phyloP scores from a whole-genome alignment of 2,797 vertebrate species.

The Falco peregrinus region DNA sequence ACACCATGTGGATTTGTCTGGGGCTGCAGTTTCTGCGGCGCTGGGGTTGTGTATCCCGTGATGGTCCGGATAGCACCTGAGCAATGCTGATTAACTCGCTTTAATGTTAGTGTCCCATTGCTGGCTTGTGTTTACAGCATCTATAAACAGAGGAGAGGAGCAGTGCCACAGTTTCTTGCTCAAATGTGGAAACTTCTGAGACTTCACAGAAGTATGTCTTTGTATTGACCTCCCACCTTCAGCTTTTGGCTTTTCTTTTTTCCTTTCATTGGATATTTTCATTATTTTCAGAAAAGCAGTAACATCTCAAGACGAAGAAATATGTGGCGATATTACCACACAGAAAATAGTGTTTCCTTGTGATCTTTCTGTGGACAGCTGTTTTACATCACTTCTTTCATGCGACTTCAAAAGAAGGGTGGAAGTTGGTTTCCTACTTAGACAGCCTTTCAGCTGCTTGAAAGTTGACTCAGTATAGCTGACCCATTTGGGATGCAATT shows the following conservation, averaged over 20 bases:
- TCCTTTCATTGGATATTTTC: background rate
- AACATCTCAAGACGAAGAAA: background rate
- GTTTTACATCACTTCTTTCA: conserved; percentile 16
- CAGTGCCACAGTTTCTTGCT: background rate
- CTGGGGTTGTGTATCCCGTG: background rate
- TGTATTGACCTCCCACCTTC: background rate
- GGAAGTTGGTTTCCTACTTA: background rate
- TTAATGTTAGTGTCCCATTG: background rate
- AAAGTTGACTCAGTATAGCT: background rate
- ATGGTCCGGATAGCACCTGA: background rate
- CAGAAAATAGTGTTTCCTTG: background rate
- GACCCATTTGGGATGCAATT: background rate
- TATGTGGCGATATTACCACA: conserved; percentile 7
- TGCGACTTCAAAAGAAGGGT: background rate
- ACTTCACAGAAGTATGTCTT: background rate
- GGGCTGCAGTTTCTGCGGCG: background rate
- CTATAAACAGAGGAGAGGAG: background rate
- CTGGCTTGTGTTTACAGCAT: background rate
- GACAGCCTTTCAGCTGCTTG: background rate
- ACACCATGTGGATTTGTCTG: background rate
- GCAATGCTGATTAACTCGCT: background rate
- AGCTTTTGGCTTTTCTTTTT: background rate
- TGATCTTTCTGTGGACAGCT: conserved; percentile 17
- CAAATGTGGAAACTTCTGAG: background rate
- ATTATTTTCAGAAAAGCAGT: background rate